phyloP scores from a whole-genome alignment of 2,888 invertebrate species.

The Cheiracanthium punctorium region DNA sequence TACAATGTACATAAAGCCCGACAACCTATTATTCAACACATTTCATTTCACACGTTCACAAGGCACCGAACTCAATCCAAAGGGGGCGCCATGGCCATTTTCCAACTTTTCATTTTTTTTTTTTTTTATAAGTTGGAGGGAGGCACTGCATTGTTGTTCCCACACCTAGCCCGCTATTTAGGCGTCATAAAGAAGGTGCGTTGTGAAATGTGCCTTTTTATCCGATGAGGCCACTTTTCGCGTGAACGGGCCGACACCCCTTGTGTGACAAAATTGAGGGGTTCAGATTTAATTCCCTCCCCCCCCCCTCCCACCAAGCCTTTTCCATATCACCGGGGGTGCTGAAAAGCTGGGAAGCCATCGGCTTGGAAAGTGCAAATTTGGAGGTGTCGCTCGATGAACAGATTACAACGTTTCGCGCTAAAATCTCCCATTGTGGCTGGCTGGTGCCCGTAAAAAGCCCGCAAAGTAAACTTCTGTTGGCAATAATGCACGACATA shows the following conservation, averaged over 20 bases:
- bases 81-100: slow-evolving; percentile 1
- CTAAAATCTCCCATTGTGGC: slow-evolving; percentile 62
- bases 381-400: slow-evolving; percentile 63
- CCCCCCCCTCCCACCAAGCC: background rate
- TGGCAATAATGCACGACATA: slow-evolving; percentile 31
- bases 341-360: slow-evolving; percentile 25
- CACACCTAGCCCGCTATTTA: slow-evolving; percentile 65
- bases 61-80: slow-evolving; percentile 52
- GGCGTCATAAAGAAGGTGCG: slow-evolving; percentile 58
- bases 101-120: too few relatives aligned
- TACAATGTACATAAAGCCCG: slow-evolving; percentile 24
- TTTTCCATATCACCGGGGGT: background rate
- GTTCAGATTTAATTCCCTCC: too few relatives aligned
- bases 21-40: slow-evolving; percentile 54
- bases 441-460: slow-evolving; percentile 34
- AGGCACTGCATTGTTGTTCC: background rate
- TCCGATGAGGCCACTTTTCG: slow-evolving; percentile 62
- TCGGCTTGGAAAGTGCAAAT: slow-evolving; percentile 59
- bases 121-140: background rate
- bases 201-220: slow-evolving; percentile 54
- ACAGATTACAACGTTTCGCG: slow-evolving; percentile 51
- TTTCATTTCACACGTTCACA: slow-evolving; percentile 53
- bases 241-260: slow-evolving; percentile 43
- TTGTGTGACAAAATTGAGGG: background rate
- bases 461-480: slow-evolving; percentile 67